phyloP scores from a whole-genome alignment of 2,797 vertebrate species.

The Hypotaenidia philippensis region DNA sequence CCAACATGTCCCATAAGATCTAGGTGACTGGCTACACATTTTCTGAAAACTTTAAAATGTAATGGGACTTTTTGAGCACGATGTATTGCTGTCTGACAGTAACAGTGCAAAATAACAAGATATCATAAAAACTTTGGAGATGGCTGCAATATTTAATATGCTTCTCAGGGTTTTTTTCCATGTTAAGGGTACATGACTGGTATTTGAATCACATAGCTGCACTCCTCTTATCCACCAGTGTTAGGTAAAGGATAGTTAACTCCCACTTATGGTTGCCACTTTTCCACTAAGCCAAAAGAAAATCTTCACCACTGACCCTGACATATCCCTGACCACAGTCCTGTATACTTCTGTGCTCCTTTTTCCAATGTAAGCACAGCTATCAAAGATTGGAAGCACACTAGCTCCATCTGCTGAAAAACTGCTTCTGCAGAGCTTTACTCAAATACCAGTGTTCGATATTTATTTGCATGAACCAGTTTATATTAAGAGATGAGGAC shows the following conservation, averaged over 20 bases:
- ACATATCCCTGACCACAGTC: neutral
- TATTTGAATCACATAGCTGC: neutral
- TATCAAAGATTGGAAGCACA: constrained; percentile 54
- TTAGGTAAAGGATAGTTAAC: neutral
- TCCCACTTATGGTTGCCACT: neutral
- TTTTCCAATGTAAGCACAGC: rapidly evolving
- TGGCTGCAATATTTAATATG: neutral
- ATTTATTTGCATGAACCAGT: neutral
- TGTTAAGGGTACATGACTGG: neutral
- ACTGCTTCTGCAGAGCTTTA: neutral
- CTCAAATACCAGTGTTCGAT: rapidly evolving
- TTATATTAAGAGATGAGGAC: neutral
- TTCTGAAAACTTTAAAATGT: neutral
- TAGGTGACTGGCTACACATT: neutral
- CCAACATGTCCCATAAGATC: neutral
- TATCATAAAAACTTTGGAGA: neutral
- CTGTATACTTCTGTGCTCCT: neutral
- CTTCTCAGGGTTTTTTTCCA: neutral
- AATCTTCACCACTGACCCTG: neutral
- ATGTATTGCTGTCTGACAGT: neutral
- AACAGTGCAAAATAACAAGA: neutral
- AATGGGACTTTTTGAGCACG: neutral
- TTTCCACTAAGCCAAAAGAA: neutral
- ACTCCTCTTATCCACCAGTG: neutral
- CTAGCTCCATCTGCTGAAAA: constrained; percentile 78